Evolutionary conservation across 2,113 vertebrate species (phyloP), one percentile per base, ranked within the genome.

Genomic region (Passer montanus): DNA sequence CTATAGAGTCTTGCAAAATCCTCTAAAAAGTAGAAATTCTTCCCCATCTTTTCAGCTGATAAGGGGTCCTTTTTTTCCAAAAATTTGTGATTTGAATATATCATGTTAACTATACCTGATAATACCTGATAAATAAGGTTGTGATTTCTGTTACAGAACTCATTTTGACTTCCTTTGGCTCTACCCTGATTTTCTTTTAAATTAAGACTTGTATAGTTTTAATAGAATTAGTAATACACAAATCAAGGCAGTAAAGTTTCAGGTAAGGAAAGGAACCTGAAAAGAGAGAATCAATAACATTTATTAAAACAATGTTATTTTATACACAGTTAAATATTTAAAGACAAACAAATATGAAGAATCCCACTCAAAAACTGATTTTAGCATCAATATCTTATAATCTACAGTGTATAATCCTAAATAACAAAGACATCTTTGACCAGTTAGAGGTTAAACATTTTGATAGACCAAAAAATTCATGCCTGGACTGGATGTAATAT

Each of bases 41-140:
- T 39, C 5, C 4, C 8, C 3, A 39, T 5, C 72, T 82, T 69
- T 44, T 50, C 47, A 52, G 3, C 4, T 5, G 13, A 41, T 21
- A 70, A 67, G 11, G 13, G 2, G 6, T 58, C 1, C 0, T 31
- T 39, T 47, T 66, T 47, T 10, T 1, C 4, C 3, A 66, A 82
- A 35, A 0, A 11, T 16, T 30, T 46, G 1, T 39, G 20, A 55
- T 50, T 87, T 85, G 1, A 37, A 18, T 72, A 28, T 15, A 9
- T 75, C 3, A 11, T 22, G 4, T 62, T 75, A 75, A 75, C 63
- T 43, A 75, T 11, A 46, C 1, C 12, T 28, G 11, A n/a, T n/a
- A 63, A 75, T 11, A 46, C 1, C 12, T 26, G 11, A n/a, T n/a
- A 63, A 76, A 69, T 39, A 49, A 69, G 7, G 6, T 39, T 82